Evolutionary conservation across 2,113 vertebrate genomes (phyloP).

Genomic region (Dromas ardeola): DNA sequence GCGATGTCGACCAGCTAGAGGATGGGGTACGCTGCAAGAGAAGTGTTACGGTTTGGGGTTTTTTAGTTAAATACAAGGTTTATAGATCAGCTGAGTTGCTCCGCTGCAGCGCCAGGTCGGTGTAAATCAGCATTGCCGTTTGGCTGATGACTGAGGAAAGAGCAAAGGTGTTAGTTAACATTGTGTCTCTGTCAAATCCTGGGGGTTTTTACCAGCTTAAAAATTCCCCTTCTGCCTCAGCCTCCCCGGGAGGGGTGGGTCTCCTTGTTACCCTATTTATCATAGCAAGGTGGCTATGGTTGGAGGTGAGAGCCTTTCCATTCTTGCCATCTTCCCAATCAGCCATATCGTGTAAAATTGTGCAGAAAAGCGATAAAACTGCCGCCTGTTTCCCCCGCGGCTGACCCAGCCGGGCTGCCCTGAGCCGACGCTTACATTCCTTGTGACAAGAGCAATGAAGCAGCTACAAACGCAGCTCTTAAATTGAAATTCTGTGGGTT

Average conservation of each 20-base stretch:
- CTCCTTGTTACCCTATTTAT: background rate
- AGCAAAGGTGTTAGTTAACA: background rate
- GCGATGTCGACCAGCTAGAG: background rate
- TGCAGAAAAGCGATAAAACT: slow-evolving; percentile 32
- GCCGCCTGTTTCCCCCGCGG: background rate
- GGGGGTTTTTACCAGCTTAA: background rate
- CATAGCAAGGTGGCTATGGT: background rate
- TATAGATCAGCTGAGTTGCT: background rate
- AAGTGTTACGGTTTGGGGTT: background rate
- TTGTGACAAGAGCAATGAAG: slow-evolving; percentile 38
- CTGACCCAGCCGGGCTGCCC: background rate
- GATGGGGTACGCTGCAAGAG: background rate
- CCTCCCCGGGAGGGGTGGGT: background rate
- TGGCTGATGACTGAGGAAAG: background rate
- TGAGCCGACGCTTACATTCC: background rate
- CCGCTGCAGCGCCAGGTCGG: background rate
- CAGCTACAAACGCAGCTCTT: background rate
- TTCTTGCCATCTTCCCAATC: slow-evolving; percentile 6
- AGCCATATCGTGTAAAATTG: slow-evolving; percentile 39
- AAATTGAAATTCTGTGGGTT: background rate
- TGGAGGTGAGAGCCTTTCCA: background rate
- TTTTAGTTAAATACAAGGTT: background rate
- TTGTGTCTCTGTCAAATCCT: background rate
- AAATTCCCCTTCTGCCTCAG: background rate
- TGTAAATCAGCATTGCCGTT: background rate